Percentiles rank a stretch among this genome's conserved stretches.
phyloP scores from a whole-genome alignment of 1,140 invertebrate genomes.

The Halyomorpha halys region DNA sequence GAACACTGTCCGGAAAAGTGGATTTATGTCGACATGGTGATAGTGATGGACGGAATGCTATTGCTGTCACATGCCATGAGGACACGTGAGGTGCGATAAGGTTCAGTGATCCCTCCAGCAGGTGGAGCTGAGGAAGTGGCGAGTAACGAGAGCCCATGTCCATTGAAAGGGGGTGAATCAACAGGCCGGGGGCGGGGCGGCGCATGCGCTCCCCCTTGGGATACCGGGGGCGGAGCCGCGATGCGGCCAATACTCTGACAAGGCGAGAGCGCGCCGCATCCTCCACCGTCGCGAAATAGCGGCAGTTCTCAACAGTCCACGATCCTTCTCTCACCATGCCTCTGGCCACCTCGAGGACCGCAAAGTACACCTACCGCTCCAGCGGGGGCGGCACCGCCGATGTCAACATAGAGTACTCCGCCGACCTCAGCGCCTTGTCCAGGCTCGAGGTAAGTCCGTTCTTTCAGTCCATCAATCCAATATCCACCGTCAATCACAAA shows the following conservation, averaged over 20 bases:
- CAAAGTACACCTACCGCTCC: conserved; percentile 74
- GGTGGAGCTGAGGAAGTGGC: too few species aligned
- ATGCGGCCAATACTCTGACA: not conserved
- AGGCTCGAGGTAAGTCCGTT: conserved; percentile 72
- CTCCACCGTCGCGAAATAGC: not conserved
- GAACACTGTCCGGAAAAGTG: too few species aligned
- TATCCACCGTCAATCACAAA: not conserved
- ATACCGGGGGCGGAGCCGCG: not conserved
- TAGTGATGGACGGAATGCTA: too few species aligned
- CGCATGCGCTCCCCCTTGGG: not conserved
- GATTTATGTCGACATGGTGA: too few species aligned
- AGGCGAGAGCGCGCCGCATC: conserved; percentile 10
- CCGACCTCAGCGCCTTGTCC: conserved; percentile 81
- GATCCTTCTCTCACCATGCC: conserved; percentile 11
- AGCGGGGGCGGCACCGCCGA: conserved; percentile 68
- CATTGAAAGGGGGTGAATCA: conserved; percentile 5
- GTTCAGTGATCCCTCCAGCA: too few species aligned
- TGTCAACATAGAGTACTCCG: conserved; percentile 86
- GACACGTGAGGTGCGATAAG: too few species aligned
- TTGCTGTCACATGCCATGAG: too few species aligned
- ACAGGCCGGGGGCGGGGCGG: not conserved
- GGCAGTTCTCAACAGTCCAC: too few species aligned
- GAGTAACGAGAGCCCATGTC: too few species aligned
- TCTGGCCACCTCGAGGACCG: conserved; percentile 46
- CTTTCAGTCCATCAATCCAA: conserved; percentile 12